A percentile compares a stretch with the other conserved stretches of the same genome.
These are phyloP conservation scores for Dolomedes plantarius DNA, from an alignment of 2,888 invertebrate species.

Conservation along the genomic window DNA sequence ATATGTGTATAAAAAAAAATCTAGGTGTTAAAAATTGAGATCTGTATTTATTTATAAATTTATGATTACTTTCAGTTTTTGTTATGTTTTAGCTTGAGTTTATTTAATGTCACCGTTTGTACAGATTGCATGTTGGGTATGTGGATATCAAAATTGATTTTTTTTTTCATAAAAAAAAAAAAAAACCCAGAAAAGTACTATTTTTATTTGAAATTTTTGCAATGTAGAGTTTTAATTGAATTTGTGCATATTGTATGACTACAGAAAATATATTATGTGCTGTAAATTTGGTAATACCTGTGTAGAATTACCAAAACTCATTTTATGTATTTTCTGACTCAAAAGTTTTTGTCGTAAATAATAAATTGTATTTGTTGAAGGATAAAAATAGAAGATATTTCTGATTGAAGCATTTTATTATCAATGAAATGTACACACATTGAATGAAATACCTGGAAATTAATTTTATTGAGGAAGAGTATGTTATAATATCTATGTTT, in stretches of 20 bases:
- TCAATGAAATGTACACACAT: neutral
- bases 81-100: slow-evolving; percentile 19
- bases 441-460: neutral
- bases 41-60: slow-evolving; percentile 16
- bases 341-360: too few relatives aligned
- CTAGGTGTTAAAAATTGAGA: neutral
- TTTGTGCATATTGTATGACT: neutral
- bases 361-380: too few relatives aligned
- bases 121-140: slow-evolving; percentile 2
- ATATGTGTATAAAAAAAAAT: neutral
- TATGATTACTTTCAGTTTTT: neutral
- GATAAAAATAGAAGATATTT: too few relatives aligned
- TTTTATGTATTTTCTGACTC: too few relatives aligned
- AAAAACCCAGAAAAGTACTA: neutral
- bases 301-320: too few relatives aligned
- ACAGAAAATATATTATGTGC: too few relatives aligned
- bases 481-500: neutral
- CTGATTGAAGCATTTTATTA: too few relatives aligned
- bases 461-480: neutral
- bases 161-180: too few relatives aligned
- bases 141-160: neutral
- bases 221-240: neutral
- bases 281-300: too few relatives aligned
- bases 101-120: slow-evolving; percentile 3
- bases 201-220: neutral